Conservation (phyloP, 2,113 vertebrate genomes). For the Tenrec ecaudatus region DNA sequence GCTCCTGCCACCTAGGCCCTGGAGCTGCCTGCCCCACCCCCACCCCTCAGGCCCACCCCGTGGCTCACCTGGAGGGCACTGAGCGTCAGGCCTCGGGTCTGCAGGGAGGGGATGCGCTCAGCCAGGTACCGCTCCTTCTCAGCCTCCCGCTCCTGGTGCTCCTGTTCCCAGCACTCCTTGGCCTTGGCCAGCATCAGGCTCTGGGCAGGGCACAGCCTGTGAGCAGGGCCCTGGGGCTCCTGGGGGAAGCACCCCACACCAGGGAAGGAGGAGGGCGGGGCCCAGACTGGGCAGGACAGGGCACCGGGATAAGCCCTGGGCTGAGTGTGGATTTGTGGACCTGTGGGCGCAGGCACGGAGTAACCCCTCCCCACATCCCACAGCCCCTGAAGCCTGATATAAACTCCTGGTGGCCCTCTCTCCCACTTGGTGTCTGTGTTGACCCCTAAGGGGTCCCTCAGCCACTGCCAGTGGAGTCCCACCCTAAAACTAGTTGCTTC, state of each 20-base stretch:
- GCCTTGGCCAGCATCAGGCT: slow-evolving; percentile 97
- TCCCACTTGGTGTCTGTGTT: no score
- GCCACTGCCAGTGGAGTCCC: neutral
- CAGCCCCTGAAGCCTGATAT: accelerated
- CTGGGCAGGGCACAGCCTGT: slow-evolving; percentile 76
- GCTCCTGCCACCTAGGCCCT: neutral
- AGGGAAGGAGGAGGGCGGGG: neutral
- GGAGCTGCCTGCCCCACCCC: neutral
- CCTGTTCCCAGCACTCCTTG: slow-evolving; percentile 95
- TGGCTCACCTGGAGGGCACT: slow-evolving; percentile 92
- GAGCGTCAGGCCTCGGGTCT: slow-evolving; percentile 88
- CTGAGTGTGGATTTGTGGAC: accelerated
- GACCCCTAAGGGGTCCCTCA: neutral
- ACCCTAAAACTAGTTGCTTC: no score
- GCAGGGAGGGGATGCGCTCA: slow-evolving; percentile 89
- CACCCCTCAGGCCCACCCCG: accelerated
- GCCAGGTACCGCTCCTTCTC: slow-evolving; percentile 93
- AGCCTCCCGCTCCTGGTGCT: slow-evolving; percentile 90
- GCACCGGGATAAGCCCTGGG: accelerated
- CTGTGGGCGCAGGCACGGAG: accelerated
- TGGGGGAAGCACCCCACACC: accelerated
- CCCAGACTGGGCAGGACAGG: neutral
- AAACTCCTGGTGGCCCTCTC: neutral
- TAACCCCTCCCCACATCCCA: accelerated
- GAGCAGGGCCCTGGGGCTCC: neutral